Base-by-base conservation (phyloP, 2,113 vertebrate genomes). In the Daphoenositta chrysoptera region DNA sequence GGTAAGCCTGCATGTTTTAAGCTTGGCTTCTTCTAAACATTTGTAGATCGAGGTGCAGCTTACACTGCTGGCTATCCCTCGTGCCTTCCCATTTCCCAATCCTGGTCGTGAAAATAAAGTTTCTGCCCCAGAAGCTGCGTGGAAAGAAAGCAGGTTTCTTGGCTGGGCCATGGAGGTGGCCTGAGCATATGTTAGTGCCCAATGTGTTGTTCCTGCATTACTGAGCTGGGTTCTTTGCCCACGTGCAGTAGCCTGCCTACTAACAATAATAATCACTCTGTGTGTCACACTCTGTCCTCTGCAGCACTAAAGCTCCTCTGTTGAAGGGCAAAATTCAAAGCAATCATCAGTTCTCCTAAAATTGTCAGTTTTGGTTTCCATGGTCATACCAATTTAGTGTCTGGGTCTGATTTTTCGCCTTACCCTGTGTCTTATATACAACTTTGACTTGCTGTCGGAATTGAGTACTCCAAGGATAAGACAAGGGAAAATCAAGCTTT, bases 401-500 rank as follows among this genome's bases (percentile, higher is more conserved):
- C 85, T 86, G 79, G 40, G 69, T 73, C 64, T 96, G 75, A 77
- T 81, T 60, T 90, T 90, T n/a, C 64, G 79, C 60, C 54, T 93
- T 93, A 44, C 50, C 16, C 63, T 57, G 28, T 3, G 4, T 72
- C 63, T 92, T 53, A 1, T 21, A 8, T 57, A 24, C 73, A 69
- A 2, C 82, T 78, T 28, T 85, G 70, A 75, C 70, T 95, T 64
- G 64, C 88, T 94, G 68, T 87, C 10, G 1, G 58, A 87, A 93
- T 73, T 72, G 79, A 91, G 60, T 64, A 83, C 40, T 86, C 68
- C 76, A 75, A 91, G 54, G 45, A 66, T 73, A 71, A 96, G 93
- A 94, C 72, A 90, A 84, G 80, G 72, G 69, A 83, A 92, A 90
- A 89, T 81, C 83, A 94, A 87, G 91, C 78, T 79, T 76, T 95